Evolutionary conservation across 92 coral and sea anemone species (phyloP).

Genomic region (Parazoanthus atlanticus): DNA sequence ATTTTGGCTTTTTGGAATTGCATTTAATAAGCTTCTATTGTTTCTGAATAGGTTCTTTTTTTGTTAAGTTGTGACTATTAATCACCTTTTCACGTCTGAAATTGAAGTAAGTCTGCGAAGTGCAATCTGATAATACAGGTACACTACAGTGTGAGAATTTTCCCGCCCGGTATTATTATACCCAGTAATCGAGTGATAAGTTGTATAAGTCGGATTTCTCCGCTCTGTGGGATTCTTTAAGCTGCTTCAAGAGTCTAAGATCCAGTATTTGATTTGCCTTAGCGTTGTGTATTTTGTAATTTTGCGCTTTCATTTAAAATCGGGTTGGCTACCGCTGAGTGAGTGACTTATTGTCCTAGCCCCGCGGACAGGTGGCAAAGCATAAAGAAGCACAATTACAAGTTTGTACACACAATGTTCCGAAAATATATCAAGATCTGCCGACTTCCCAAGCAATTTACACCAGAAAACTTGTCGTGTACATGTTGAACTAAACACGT

Average conservation of each 20-base stretch:
- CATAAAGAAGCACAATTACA: constrained; percentile 18
- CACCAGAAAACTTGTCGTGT: background rate
- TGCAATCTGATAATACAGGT: too few species aligned
- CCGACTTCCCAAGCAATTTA: background rate
- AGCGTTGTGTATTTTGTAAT: background rate
- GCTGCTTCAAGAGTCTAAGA: background rate
- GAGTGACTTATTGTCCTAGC: background rate
- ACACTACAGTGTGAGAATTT: background rate
- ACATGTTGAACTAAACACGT: background rate
- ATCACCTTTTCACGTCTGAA: background rate
- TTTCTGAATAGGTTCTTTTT: background rate
- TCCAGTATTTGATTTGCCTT: background rate
- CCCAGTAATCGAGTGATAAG: background rate
- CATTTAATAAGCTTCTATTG: background rate
- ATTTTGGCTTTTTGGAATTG: background rate
- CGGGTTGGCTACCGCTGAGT: constrained; percentile 8
- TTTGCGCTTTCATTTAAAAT: constrained; percentile 9
- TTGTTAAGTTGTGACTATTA: background rate
- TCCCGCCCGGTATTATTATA: background rate
- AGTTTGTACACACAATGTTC: constrained; percentile 4
- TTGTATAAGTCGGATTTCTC: background rate
- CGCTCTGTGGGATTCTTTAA: background rate
- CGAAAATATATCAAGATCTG: background rate
- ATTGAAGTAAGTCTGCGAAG: background rate
- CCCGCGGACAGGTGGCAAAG: constrained; percentile 17